Conservation (phyloP, 1,140 invertebrate genomes). For the Ooceraea biroi region DNA sequence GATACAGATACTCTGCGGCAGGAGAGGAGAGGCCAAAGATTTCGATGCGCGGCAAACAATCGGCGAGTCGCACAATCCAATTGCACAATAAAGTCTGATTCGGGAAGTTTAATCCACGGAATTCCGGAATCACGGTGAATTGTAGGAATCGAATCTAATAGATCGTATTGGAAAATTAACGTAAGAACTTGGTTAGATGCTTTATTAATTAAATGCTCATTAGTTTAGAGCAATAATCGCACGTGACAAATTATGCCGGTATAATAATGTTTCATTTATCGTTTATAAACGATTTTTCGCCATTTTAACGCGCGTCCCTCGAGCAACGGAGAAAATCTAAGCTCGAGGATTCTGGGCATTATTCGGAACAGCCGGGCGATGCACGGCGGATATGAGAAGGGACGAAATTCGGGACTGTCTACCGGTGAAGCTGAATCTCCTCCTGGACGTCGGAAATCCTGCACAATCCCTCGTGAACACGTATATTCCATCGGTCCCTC, state of each 20-base stretch:
- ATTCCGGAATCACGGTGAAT: too few relatives aligned
- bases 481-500: constrained; percentile 60
- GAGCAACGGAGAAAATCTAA: constrained; percentile 30
- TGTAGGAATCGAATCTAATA: too few relatives aligned
- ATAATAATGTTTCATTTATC: background rate
- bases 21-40: background rate
- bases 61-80: background rate
- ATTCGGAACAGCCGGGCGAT: constrained; percentile 46
- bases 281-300: constrained; percentile 17
- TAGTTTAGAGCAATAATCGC: background rate
- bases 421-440: constrained; percentile 22
- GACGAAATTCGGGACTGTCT: constrained; percentile 53
- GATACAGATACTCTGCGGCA: background rate
- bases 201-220: background rate
- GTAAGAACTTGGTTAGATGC: too few relatives aligned
- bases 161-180: too few relatives aligned
- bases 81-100: constrained; percentile 20
- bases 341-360: constrained; percentile 40
- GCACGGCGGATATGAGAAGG: constrained; percentile 54
- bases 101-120: too few relatives aligned
- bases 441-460: constrained; percentile 61
- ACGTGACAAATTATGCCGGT: background rate
- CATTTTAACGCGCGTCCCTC: constrained; percentile 22
- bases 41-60: background rate
- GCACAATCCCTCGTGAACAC: constrained; percentile 57